phyloP scores from a whole-genome alignment of 2,113 vertebrate genomes.

The Scartelaos histophorus region DNA sequence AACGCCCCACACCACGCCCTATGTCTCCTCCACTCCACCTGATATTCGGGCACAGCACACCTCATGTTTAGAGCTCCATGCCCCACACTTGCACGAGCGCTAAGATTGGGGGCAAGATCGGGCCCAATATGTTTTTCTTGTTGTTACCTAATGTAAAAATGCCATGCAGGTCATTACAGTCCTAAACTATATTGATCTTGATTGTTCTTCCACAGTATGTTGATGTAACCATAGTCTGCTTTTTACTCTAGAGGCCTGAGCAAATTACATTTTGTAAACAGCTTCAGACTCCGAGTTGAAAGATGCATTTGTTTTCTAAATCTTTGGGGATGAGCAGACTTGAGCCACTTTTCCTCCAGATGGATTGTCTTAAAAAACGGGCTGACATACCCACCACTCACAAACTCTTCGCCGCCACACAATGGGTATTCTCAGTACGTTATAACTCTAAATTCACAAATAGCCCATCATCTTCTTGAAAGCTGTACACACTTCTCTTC shows the following conservation, averaged over 20 bases:
- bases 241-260: not conserved
- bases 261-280: not conserved
- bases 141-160: not conserved
- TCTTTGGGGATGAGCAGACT: not conserved
- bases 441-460: not conserved
- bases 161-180: not conserved
- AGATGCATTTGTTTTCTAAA: not conserved
- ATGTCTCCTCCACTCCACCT: too few species aligned
- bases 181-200: not conserved
- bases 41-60: too few species aligned
- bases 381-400: not conserved
- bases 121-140: not conserved
- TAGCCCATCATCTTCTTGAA: not conserved
- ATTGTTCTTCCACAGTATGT: constrained; percentile 3
- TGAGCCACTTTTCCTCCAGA: not conserved
- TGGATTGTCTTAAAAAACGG: not conserved
- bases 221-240: not conserved
- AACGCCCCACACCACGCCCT: too few species aligned
- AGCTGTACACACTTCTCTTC: not conserved
- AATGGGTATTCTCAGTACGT: not conserved
- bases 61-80: too few species aligned
- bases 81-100: too few species aligned
- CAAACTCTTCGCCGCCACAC: not conserved
- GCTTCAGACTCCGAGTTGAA: not conserved
- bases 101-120: too few species aligned